Conservation (phyloP, 2,113 vertebrate species). For the Paramisgurnus dabryanus region DNA sequence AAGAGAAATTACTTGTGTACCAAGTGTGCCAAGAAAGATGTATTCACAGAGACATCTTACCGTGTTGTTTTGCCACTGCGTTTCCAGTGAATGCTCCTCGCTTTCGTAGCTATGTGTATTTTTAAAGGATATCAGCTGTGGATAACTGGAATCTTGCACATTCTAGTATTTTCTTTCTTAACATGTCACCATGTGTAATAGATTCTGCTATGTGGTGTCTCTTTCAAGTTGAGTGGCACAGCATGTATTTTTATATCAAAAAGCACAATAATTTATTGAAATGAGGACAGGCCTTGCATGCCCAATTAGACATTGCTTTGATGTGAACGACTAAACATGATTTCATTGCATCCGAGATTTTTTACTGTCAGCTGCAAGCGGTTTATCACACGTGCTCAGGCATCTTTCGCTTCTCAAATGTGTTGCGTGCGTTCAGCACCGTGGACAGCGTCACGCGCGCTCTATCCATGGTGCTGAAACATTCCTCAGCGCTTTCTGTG, state of each 20-base stretch:
- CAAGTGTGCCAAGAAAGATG: not conserved
- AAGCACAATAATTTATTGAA: slow-evolving; percentile 15
- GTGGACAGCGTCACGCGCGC: not conserved
- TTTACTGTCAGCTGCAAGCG: not conserved
- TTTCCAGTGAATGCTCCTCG: not conserved
- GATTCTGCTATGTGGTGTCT: not conserved
- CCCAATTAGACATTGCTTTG: slow-evolving; percentile 9
- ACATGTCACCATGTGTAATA: not conserved
- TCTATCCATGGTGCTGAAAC: slow-evolving; percentile 15
- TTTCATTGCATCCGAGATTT: not conserved
- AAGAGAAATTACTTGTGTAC: slow-evolving; percentile 15
- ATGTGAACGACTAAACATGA: slow-evolving; percentile 2
- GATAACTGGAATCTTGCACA: not conserved
- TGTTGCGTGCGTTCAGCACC: slow-evolving; percentile 23
- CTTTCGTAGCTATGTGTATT: slow-evolving; percentile 1
- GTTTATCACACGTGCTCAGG: not conserved
- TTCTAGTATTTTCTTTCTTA: not conserved
- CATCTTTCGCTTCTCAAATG: slow-evolving; percentile 7
- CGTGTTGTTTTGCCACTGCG: not conserved
- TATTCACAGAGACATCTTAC: not conserved
- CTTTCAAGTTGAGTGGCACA: not conserved
- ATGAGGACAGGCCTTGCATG: not conserved
- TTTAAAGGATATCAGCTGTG: not conserved
- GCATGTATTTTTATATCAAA: slow-evolving; percentile 17
- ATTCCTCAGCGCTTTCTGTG: not conserved